These are phyloP conservation scores for Drosophila nannoptera DNA, from an alignment of 1,140 invertebrate genomes.

Conservation along the genomic window DNA sequence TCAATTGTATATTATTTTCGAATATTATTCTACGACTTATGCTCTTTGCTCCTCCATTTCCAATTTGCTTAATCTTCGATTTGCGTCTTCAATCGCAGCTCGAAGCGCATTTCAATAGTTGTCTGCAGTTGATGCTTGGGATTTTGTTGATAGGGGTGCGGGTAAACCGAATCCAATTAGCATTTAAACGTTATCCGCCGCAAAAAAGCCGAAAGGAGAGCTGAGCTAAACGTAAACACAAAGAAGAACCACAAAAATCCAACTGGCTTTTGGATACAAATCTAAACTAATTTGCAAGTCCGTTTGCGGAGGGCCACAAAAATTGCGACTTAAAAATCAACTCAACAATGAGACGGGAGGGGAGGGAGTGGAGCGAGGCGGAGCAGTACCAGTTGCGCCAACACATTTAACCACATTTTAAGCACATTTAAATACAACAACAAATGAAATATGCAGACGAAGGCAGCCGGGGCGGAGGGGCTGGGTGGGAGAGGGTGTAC, in stretches of 20 bases:
- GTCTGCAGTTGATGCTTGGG: background rate
- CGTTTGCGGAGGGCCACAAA: constrained; percentile 24
- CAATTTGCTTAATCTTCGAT: background rate
- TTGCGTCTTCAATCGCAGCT: background rate
- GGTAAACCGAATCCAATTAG: constrained; percentile 10
- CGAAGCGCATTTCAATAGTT: too few relatives aligned
- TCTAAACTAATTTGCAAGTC: constrained; percentile 39
- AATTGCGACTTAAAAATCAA: constrained; percentile 56
- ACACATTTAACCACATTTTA: constrained; percentile 58
- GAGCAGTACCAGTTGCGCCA: constrained; percentile 17
- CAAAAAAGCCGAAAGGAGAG: background rate
- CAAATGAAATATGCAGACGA: constrained; percentile 35
- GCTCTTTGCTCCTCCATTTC: too few relatives aligned
- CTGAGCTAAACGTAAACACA: background rate
- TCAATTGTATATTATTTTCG: too few relatives aligned
- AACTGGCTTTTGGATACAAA: constrained; percentile 29
- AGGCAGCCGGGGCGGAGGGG: constrained; percentile 3
- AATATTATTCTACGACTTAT: too few relatives aligned
- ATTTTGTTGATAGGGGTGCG: background rate
- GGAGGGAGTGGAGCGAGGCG: constrained; percentile 39
- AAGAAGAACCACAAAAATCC: constrained; percentile 14
- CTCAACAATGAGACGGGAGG: constrained; percentile 28
- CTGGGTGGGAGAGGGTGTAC: background rate
- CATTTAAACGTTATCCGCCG: background rate
- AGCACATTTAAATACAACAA: constrained; percentile 63